A percentile compares a stretch with the other conserved stretches of the same genome.
Conservation (phyloP, 1,140 invertebrate genomes). For the Lepidurus arcticus region DNA sequence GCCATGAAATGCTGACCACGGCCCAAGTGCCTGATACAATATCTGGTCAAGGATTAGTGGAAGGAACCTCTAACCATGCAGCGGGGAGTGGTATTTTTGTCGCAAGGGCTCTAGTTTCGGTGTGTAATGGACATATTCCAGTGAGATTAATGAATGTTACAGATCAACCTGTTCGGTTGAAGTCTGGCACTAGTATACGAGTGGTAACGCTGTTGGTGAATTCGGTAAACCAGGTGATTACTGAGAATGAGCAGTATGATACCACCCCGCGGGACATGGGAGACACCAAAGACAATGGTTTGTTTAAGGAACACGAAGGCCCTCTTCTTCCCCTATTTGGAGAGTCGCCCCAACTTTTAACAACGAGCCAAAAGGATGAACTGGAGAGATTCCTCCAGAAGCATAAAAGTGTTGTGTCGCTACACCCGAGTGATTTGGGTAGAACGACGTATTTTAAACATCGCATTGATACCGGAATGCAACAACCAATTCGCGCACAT, state of each 20-base stretch:
- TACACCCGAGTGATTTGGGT: background rate
- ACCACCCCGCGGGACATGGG: background rate
- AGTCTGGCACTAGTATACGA: background rate
- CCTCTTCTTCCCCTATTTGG: background rate
- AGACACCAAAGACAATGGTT: too few relatives aligned
- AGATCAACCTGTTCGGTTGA: background rate
- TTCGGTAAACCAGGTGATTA: constrained; percentile 1
- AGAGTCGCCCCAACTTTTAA: background rate
- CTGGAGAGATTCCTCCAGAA: background rate
- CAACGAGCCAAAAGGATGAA: background rate
- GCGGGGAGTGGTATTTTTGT: background rate
- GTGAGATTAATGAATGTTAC: background rate
- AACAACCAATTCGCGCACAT: background rate
- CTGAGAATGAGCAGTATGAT: background rate
- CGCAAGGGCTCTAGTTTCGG: background rate
- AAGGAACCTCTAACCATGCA: background rate
- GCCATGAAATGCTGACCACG: background rate
- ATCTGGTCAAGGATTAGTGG: background rate
- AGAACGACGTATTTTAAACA: background rate
- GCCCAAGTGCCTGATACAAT: constrained; percentile 4
- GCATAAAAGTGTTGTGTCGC: background rate
- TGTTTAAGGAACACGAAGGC: background rate
- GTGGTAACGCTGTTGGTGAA: background rate
- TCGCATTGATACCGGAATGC: background rate
- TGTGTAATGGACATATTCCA: background rate